Conservation (phyloP, 2,888 invertebrate species). For the Euspilapteryx auroguttella region DNA sequence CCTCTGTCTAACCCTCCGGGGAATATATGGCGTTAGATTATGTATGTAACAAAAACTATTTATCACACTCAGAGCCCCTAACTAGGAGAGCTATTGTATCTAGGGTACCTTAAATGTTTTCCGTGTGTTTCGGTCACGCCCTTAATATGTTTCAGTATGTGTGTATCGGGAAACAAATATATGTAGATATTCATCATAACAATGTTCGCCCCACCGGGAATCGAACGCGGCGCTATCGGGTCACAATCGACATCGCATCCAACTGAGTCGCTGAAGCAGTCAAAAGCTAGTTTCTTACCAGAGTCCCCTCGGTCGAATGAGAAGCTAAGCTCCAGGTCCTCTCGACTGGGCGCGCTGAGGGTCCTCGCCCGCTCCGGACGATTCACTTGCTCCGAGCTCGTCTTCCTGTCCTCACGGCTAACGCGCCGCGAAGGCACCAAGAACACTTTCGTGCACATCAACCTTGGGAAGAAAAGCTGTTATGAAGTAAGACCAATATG, state of each 20-base stretch:
- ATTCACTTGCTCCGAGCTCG: constrained; percentile 13
- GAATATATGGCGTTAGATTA: too few species aligned
- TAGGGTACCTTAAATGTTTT: too few species aligned
- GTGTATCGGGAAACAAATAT: too few species aligned
- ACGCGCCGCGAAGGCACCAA: constrained; percentile 46
- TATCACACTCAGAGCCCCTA: too few species aligned
- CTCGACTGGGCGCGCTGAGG: constrained; percentile 24
- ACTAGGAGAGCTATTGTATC: too few species aligned
- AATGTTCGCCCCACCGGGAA: too few species aligned
- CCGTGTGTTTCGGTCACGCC: too few species aligned
- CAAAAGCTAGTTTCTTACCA: constrained; percentile 18
- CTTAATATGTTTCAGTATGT: too few species aligned
- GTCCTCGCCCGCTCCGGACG: constrained; percentile 19
- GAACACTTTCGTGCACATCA: constrained; percentile 66
- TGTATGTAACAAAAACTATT: too few species aligned
- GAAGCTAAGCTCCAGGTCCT: constrained; percentile 40
- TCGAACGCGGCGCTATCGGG: too few species aligned
- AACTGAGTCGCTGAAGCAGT: neutral
- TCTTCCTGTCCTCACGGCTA: constrained; percentile 12
- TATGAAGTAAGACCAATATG: constrained; percentile 29
- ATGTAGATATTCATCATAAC: too few species aligned
- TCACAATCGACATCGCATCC: neutral
- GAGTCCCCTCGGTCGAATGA: constrained; percentile 47
- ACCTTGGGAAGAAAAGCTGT: constrained; percentile 15
- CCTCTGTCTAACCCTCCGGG: too few species aligned